Conservation (phyloP, 2,797 vertebrate genomes). For the Corythornis leucogaster region DNA sequence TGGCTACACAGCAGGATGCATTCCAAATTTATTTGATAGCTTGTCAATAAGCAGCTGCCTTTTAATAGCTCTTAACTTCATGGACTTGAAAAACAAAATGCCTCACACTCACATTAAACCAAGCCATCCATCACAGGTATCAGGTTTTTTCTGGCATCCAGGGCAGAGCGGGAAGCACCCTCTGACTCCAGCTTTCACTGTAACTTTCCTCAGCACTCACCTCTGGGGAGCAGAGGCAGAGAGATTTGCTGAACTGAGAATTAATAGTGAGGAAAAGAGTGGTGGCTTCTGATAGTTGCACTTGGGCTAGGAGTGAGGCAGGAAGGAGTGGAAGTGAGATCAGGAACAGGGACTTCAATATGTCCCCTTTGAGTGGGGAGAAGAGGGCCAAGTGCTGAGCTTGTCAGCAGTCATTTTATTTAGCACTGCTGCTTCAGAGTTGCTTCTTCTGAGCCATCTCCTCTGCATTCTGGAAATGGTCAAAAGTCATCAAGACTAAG, state of each 20-base stretch:
- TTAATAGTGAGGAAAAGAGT: background rate
- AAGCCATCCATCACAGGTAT: slow-evolving; percentile 7
- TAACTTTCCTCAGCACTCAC: background rate
- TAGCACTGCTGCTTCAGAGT: background rate
- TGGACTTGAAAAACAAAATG: slow-evolving; percentile 47
- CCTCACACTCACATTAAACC: slow-evolving; percentile 21
- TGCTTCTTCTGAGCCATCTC: background rate
- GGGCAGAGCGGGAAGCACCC: background rate
- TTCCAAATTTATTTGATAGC: slow-evolving; percentile 69
- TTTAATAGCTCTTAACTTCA: slow-evolving; percentile 57
- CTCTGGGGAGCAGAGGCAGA: background rate
- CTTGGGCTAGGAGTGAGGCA: background rate
- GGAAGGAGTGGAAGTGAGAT: background rate
- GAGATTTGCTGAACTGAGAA: background rate
- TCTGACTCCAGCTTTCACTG: background rate
- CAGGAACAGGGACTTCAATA: background rate
- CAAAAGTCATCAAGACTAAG: background rate
- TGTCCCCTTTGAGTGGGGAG: background rate
- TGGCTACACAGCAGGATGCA: slow-evolving; percentile 62
- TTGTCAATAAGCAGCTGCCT: slow-evolving; percentile 69
- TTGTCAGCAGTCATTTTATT: background rate
- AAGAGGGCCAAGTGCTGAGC: background rate
- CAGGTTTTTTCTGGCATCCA: background rate
- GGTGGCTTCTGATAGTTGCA: background rate
- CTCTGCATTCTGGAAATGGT: background rate